Evolutionary conservation across 37 sponge, comb jelly and placozoan genomes (phyloP), one percentile per base, ranked within the genome.

Genomic region (Diacarnus erythraeanus): DNA sequence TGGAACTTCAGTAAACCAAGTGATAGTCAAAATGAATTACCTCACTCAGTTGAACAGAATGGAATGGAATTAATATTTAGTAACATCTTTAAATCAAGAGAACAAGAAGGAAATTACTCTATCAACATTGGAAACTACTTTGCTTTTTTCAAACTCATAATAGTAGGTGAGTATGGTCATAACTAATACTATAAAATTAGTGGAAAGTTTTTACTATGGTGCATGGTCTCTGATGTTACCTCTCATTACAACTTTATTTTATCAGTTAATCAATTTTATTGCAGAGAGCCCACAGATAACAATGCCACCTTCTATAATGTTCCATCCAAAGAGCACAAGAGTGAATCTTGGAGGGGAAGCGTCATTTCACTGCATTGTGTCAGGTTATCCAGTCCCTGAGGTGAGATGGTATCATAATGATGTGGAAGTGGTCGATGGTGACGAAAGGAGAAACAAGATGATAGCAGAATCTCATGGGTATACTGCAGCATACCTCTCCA

Each of bases 91-190:
- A 54, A 29, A 54, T 68, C 79, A 31, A 1, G 57, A 68, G 79
- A 79, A 34, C 77, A 77, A 59, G 44, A 77, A 23, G 77, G 64
- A 42, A 63, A 36, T 20, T 77, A 77, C 77, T 41, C 20, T 0
- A 25, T 38, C 26, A 77, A 12, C 5, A 25, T 61, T 64, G 69
- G 79, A 2, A 31, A 51, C 18, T 68, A 40, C 42, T 23, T 2
- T 38, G 61, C 56, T 17, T 76, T 10, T 17, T 76, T 76, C 42
- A 30, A n/a, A 5, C 74, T 74, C 4, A 6, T 10, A 15, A 40
- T 59, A 22, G 29, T n/a, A 41, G 77, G 61, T 76, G 35, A 37
- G 26, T 4, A 74, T 33, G 3, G 25, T 10, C 9, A 30, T 6
- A 43, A 15, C 51, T 15, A 47, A 6, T 47, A 15, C 51, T 12